A percentile compares a stretch with the other conserved stretches of the same genome.
Conservation (phyloP, 2,113 vertebrate species). For the Chelonoidis abingdonii region DNA sequence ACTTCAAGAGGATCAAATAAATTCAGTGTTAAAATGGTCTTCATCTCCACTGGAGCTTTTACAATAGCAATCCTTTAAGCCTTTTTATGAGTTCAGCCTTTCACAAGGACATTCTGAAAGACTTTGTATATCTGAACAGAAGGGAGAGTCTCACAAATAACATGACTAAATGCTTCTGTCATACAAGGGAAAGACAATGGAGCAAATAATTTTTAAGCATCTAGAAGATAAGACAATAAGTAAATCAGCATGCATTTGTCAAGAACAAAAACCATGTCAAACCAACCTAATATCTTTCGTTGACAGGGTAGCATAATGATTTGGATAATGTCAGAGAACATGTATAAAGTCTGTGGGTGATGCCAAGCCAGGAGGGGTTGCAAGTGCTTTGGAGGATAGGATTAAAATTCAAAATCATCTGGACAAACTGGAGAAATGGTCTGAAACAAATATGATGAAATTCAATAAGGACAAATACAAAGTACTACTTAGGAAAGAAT, state of each 20-base stretch:
- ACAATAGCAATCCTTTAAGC: not conserved
- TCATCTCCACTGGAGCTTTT: not conserved
- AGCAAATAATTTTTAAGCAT: not conserved
- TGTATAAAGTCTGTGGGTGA: not conserved
- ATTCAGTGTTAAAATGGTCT: not conserved
- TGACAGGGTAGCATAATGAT: not conserved
- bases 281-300: no score
- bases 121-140: not conserved
- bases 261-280: no score
- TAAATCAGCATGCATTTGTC: no score
- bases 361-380: not conserved
- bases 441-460: not conserved
- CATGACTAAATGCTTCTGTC: not conserved
- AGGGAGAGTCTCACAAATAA: not conserved
- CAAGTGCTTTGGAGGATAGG: not conserved
- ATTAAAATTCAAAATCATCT: not conserved
- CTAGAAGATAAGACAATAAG: not conserved
- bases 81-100: not conserved
- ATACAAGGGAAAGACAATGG: not conserved
- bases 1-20: not conserved
- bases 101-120: not conserved
- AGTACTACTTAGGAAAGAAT: not conserved
- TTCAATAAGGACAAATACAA: not conserved
- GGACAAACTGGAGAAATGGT: not conserved
- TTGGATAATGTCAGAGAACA: not conserved